Evolutionary conservation across 2,113 vertebrate genomes (phyloP), one percentile per base, ranked within the genome.

Genomic region (Tyto alba): DNA sequence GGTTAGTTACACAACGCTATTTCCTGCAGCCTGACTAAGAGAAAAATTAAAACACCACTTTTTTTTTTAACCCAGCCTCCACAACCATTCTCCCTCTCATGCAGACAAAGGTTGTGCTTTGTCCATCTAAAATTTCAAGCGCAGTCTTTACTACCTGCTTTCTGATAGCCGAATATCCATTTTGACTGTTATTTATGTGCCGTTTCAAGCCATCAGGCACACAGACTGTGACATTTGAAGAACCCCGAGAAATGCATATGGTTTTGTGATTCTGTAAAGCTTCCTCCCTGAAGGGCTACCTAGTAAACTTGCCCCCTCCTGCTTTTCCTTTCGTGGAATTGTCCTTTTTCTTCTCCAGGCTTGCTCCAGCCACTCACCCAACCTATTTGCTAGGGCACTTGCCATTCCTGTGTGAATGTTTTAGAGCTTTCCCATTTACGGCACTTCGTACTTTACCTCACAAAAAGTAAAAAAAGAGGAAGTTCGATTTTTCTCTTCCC

Each of bases 1-100:
- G 87, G 93, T 93, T 95, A 96, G 91, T 95, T 96, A 96, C 84
- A 94, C 86, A 96, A 96, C 0, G 0, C 40, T 96, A 72, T 79
- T 96, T 94, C 94, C 91, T 88, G 89, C 60, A 94, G 89, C 66
- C 56, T 90, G 63, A 83, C 67, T 75, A 89, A 78, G 53, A 92
- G 27, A 76, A 96, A 93, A 94, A 89, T 81, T 78, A 62, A 94
- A 94, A 43, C 56, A 84, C 13, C 14, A 30, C 7, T 34, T 53
- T 90, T 62, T 90, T 62, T 95, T 87, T 85, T 55, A 87, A 55
- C 34, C 66, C 80, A 94, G 43, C 9, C 59, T 84, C 52, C 73
- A 60, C 43, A 67, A 87, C 26, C 16, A 25, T 32, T 92, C 25
- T 71, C 23, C 34, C 29, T 55, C 13, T 90, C 30, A 63, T 3